Evolutionary conservation across 2,797 vertebrate species (phyloP), one percentile per base, ranked within the genome.

Genomic region (Lagocephalus sceleratus): DNA sequence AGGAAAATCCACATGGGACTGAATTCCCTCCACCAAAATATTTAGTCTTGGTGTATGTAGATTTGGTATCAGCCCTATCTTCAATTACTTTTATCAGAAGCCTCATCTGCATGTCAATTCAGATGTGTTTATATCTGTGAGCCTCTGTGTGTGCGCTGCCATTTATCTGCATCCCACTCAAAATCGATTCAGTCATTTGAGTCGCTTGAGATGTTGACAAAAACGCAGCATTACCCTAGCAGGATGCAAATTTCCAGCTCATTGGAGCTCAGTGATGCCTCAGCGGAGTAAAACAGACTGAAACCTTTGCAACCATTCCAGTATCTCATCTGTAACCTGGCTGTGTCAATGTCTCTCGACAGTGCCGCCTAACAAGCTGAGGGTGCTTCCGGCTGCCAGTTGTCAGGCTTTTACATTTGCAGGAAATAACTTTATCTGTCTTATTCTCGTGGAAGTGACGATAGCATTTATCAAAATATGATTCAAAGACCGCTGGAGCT

Each of bases 21-120:
- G 20, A 73, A 49, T 70, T 66, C 38, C 60, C 60, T 70, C 21
- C 70, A 25, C 54, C 54, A 61, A 73, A 68, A 57, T 42, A 73
- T 73, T 66, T 63, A 63, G 53, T 29, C 6, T 15, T 16, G 63
- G 47, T 3, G 3, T 38, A 60, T 50, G 49, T 41, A 48, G 57
- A 66, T 60, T 63, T 57, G 41, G 39, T 54, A 20, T 25, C 46
- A 25, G 22, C 57, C 6, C 15, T 42, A 60, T 74, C 22, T 47
- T 57, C 32, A 66, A 41, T 64, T 47, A 35, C 41, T 41, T 61
- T 50, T 14, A 64, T 40, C 40, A 51, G 16, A 61, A 49, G 47
- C 53, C 23, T 2, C 39, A 47, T 44, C 32, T 67, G 73, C 46
- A 45, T 63, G 12, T 61, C 63, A 51, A 62, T 42, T 51, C 43